Conservation (phyloP, 2,888 invertebrate genomes). For the Nomada fucata region DNA sequence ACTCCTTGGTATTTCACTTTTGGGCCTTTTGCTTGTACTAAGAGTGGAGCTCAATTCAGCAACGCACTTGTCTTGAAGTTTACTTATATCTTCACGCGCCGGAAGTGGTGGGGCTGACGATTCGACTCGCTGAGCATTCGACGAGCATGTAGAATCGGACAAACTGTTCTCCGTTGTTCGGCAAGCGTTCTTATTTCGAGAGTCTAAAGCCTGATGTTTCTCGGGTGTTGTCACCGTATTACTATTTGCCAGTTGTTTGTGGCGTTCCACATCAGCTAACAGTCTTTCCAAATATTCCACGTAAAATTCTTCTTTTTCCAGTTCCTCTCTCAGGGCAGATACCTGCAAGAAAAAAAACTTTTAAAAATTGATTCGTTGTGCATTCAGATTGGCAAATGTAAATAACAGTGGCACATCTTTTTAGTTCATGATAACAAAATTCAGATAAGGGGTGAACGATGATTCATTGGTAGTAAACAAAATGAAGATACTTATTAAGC, state of each 20-base stretch:
- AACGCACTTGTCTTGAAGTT: slow-evolving; percentile 84
- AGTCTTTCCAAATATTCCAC: slow-evolving; percentile 95
- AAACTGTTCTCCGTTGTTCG: slow-evolving; percentile 60
- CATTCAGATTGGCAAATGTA: neutral
- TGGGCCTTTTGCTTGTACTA: slow-evolving; percentile 79
- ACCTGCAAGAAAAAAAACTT: slow-evolving; percentile 81
- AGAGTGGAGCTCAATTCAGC: slow-evolving; percentile 82
- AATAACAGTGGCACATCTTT: slow-evolving; percentile 24
- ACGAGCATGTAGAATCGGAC: slow-evolving; percentile 45
- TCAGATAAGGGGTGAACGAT: slow-evolving; percentile 47
- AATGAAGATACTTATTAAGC: slow-evolving; percentile 9
- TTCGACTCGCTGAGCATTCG: slow-evolving; percentile 68
- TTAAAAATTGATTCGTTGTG: neutral
- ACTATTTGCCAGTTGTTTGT: slow-evolving; percentile 85
- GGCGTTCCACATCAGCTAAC: slow-evolving; percentile 93
- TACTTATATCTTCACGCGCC: slow-evolving; percentile 80
- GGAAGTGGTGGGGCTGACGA: slow-evolving; percentile 81
- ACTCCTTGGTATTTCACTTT: slow-evolving; percentile 82
- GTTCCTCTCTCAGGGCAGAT: slow-evolving; percentile 91
- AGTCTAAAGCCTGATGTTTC: slow-evolving; percentile 80
- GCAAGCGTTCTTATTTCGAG: slow-evolving; percentile 67
- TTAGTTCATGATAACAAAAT: slow-evolving; percentile 36
- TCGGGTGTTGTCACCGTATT: slow-evolving; percentile 81
- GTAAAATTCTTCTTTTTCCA: slow-evolving; percentile 95
- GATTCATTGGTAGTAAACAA: slow-evolving; percentile 35